Evolutionary conservation across 2,888 invertebrate genomes (phyloP), one percentile per base, ranked within the genome.

Genomic region (Macropis europaea): DNA sequence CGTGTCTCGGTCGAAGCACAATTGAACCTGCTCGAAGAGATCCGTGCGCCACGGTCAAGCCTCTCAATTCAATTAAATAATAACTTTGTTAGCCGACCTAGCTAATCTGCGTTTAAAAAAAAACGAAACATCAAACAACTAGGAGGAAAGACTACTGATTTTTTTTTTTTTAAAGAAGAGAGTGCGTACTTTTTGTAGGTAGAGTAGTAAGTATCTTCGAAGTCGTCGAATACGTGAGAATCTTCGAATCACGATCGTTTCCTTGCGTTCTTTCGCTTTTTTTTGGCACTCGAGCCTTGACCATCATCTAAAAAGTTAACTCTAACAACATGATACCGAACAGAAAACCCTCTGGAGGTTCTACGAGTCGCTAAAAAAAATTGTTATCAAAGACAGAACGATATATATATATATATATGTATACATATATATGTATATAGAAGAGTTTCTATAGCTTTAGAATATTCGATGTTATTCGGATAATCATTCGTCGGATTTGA

Each of bases 71-170:
- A 76, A 82, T 82, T 82, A 83, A 82, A 82, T 82, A 77, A 82
- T 80, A 82, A 81, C 63, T 81, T 76, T 80, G 61, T 83, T 80
- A 81, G 81, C 79, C 62, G 73, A 77, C 77, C 79, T 82, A 82
- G 76, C 81, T 82, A 82, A 79, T 79, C 73, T 74, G 77, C 67
- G 59, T 82, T 67, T 68, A 73, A 63, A 68, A 50, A 64, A 81
- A 73, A 76, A n/a, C n/a, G 73, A 76, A 76, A 82, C 64, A 77
- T 67, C 67, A 77, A 81, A 77, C 70, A 80, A 77, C 77, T 79
- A 77, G 73, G 59, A 63, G 62, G 77, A 81, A 79, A 77, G 71
- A 78, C 79, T 77, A 82, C 60, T 79, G 76, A 76, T 60, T 77
- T n/a, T n/a, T n/a, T n/a, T n/a, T n/a, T n/a, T n/a, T 73, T 69